Conservation (phyloP, 2,113 vertebrate genomes). For the Diphyllodes magnificus region DNA sequence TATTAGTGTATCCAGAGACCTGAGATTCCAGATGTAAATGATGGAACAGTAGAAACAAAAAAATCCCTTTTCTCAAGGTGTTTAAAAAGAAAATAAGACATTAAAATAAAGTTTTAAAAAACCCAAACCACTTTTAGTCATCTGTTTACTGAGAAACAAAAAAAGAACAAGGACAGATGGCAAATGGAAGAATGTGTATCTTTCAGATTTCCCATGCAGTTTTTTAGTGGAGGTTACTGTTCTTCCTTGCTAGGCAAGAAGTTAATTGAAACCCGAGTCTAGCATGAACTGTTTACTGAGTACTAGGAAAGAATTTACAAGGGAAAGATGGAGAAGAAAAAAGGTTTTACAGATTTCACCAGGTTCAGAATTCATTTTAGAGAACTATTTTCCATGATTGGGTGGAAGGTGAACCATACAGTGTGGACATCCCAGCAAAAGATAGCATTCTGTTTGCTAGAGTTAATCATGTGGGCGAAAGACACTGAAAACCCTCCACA, state of each 20-base stretch:
- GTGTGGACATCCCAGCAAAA: background rate
- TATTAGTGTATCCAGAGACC: background rate
- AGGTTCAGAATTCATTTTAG: background rate
- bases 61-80: background rate
- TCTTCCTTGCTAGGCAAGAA: background rate
- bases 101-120: background rate
- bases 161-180: background rate
- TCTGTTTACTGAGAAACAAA: background rate
- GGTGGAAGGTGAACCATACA: background rate
- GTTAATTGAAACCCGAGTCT: background rate
- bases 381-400: background rate
- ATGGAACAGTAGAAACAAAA: background rate
- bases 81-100: background rate
- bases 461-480: background rate
- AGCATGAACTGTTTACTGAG: background rate
- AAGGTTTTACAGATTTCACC: background rate
- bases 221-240: background rate
- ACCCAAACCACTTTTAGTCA: background rate
- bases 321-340: background rate
- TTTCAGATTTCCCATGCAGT: background rate
- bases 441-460: background rate
- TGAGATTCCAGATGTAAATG: background rate
- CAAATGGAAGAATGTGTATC: background rate
- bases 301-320: background rate
- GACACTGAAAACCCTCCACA: background rate